Evolutionary conservation across 2,113 vertebrate species (phyloP), one percentile per base, ranked within the genome.

Genomic region (Capra hircus): DNA sequence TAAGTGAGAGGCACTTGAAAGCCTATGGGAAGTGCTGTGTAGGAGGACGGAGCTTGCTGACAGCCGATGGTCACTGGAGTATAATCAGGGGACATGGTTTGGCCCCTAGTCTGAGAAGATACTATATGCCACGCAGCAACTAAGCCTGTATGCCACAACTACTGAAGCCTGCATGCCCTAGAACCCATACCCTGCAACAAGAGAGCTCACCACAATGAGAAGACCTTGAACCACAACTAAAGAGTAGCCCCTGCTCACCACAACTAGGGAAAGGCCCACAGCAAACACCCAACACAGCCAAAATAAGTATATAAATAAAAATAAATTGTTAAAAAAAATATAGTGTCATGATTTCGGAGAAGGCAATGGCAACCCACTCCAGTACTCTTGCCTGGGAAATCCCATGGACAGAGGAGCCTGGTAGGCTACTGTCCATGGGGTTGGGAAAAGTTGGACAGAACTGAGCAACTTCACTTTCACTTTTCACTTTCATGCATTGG

Each of bases 371-470:
- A 59, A 0, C 25, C 57, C 57, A 27, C 57, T 59, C 57, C 57
- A 59, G 25, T 59, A 59, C 57, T 28, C 57, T 59, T 59, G 57
- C 25, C 57, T 59, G 57, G 57, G 57, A 59, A 59, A 27, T 59
- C 57, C 57, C 25, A 59, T 5, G 25, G 57, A 59, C 0, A 2
- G 57, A 59, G 57, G 4, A 59, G 11, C 57, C 57, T 59, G 0
- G 25, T 28, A 59, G 57, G 57, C 57, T 59, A 5, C 10, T 12
- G 57, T 59, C 25, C 10, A 59, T 59, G 57, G 57, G 1, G 25
- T 59, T 0, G 0, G 4, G 0, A 27, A 59, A 2, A 27, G 57
- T 59, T 5, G 10, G 25, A 59, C 25, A 59, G 0, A 25, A 59
- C 57, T 59, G 57, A 59, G 57, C 10, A 12, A 59, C 25, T 59